A percentile compares a stretch with the other conserved stretches of the same genome.
phyloP scores from a whole-genome alignment of 2,888 invertebrate genomes.

The Charanyca ferruginea region DNA sequence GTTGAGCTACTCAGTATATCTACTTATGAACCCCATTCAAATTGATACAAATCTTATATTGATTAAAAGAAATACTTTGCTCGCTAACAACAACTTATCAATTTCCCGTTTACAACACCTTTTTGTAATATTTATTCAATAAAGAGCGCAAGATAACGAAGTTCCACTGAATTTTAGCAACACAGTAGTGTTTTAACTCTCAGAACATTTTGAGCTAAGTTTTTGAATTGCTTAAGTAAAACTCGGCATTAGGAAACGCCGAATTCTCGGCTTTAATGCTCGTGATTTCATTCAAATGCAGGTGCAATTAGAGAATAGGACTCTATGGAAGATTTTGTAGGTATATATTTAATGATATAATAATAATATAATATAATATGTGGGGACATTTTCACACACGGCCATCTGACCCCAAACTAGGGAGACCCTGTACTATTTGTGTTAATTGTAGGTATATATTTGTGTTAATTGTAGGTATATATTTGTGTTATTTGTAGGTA shows the following conservation, averaged over 20 bases:
- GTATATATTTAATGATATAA: neutral
- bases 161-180: constrained; percentile 1
- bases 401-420: too few relatives aligned
- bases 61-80: too few relatives aligned
- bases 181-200: constrained; percentile 20
- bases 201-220: constrained; percentile 20
- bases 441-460: too few relatives aligned
- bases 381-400: too few relatives aligned
- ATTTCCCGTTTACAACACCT: neutral
- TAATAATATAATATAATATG: too few relatives aligned
- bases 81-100: too few relatives aligned
- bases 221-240: constrained; percentile 37
- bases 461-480: too few relatives aligned
- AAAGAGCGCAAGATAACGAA: constrained; percentile 16
- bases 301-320: constrained; percentile 11
- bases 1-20: too few relatives aligned
- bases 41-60: too few relatives aligned
- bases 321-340: neutral
- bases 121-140: neutral
- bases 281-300: constrained; percentile 27
- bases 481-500: too few relatives aligned
- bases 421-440: too few relatives aligned
- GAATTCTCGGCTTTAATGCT: constrained; percentile 26
- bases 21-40: too few relatives aligned
- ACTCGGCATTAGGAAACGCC: constrained; percentile 32